Percentiles rank a stretch among this genome's conserved stretches.
Evolutionary conservation across 2,888 invertebrate genomes (phyloP).

Genomic region (Galeopsomyia nigrocyanea): DNA sequence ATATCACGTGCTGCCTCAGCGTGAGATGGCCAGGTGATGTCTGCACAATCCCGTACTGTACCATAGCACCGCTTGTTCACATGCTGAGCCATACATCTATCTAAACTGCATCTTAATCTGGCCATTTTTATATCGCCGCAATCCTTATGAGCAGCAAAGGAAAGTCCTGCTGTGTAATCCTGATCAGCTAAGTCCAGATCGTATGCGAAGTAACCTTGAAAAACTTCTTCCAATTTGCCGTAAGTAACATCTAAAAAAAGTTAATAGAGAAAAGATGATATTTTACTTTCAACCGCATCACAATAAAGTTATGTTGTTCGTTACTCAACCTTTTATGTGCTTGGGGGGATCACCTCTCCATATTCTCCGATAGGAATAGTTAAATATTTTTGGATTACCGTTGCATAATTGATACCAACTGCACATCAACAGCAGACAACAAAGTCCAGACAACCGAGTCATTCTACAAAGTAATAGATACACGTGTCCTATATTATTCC

Average conservation of each 20-base stretch:
- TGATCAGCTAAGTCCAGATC: slow-evolving; percentile 12
- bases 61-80: not conserved
- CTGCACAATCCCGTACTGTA: slow-evolving; percentile 1
- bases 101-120: slow-evolving; percentile 13
- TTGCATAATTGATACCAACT: not conserved
- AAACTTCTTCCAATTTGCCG: slow-evolving; percentile 10
- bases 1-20: not conserved
- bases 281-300: too few species aligned
- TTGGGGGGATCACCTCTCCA: slow-evolving; percentile 9
- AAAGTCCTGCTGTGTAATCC: too few species aligned
- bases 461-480: slow-evolving; percentile 5
- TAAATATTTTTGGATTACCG: not conserved
- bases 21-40: too few species aligned
- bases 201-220: slow-evolving; percentile 2
- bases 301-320: not conserved
- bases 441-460: too few species aligned
- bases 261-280: not conserved
- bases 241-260: slow-evolving; percentile 4
- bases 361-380: slow-evolving; percentile 1
- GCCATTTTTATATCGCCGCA: not conserved
- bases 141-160: not conserved
- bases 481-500: too few species aligned
- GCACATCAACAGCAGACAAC: too few species aligned
- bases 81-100: not conserved
- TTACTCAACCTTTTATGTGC: slow-evolving; percentile 3